Evolutionary conservation across 2,888 invertebrate species (phyloP).

Genomic region (Lamproptera curius): DNA sequence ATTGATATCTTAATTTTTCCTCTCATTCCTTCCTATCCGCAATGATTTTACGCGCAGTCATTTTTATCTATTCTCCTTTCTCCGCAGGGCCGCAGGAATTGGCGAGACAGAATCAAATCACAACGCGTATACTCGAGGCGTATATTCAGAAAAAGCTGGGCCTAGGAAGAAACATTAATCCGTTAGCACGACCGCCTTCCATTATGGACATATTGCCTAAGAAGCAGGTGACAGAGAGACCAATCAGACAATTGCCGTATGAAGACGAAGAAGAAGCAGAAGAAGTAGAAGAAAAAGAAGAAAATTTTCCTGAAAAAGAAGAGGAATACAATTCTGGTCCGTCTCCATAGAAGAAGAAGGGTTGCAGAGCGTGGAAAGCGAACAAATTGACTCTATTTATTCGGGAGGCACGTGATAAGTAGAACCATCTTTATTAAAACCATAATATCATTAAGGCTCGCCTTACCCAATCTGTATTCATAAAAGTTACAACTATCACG

Average conservation of each 20-base stretch:
- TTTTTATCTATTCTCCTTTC: conserved; percentile 75
- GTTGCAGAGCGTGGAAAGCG: conserved; percentile 84
- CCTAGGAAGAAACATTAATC: conserved; percentile 58
- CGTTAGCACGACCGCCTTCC: conserved; percentile 71
- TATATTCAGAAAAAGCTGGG: conserved; percentile 84
- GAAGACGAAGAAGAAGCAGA: conserved; percentile 32
- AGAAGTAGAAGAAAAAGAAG: conserved; percentile 32
- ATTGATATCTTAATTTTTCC: conserved; percentile 28
- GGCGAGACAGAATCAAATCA: conserved; percentile 86
- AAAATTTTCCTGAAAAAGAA: conserved; percentile 13
- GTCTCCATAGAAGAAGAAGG: conserved; percentile 56
- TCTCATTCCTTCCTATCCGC: conserved; percentile 28
- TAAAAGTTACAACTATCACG: no score
- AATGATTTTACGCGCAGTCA: conserved; percentile 54
- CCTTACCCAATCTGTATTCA: no score
- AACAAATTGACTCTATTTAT: conserved; percentile 82
- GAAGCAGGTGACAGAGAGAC: conserved; percentile 40
- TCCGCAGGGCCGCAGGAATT: conserved; percentile 78
- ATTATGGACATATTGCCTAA: conserved; percentile 82
- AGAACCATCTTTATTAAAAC: no score
- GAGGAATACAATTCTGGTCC: conserved; percentile 18
- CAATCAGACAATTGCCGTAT: conserved; percentile 32
- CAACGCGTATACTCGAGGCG: conserved; percentile 86
- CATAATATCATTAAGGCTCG: no score
- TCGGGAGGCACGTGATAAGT: conserved; percentile 58